Conservation (phyloP, 2,888 invertebrate species). For the Acanthopleura granulata region DNA sequence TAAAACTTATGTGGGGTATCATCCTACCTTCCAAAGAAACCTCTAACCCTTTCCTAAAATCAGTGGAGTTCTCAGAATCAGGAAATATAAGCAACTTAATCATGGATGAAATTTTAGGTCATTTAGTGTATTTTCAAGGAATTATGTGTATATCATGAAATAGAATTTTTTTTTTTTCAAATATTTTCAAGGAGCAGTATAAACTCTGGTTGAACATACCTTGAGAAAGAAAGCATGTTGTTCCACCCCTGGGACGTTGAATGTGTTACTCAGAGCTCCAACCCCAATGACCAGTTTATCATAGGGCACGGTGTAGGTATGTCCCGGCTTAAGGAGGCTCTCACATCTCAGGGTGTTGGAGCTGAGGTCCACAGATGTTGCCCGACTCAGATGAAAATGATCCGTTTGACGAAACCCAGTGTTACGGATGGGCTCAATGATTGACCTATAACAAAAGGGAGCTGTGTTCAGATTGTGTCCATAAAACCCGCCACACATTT, state of each 20-base stretch:
- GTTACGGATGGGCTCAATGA: constrained; percentile 70
- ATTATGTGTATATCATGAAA: too few species aligned
- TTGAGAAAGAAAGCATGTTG: constrained; percentile 70
- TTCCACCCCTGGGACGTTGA: constrained; percentile 69
- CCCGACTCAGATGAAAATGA: constrained; percentile 67
- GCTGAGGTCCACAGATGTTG: constrained; percentile 55
- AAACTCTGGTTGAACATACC: constrained; percentile 46
- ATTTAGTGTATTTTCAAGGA: too few species aligned
- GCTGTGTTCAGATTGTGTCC: too few species aligned
- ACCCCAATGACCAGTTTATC: constrained; percentile 70
- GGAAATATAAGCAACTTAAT: too few species aligned
- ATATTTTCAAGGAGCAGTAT: too few species aligned
- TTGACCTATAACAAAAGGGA: constrained; percentile 62
- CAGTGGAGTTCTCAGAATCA: too few species aligned
- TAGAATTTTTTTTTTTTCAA: too few species aligned
- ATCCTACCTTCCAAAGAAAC: too few species aligned
- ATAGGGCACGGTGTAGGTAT: constrained; percentile 60
- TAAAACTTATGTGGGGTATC: too few species aligned
- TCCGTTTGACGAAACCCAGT: constrained; percentile 63
- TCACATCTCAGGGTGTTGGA: constrained; percentile 54
- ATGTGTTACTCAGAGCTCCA: constrained; percentile 70
- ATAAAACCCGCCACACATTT: too few species aligned
- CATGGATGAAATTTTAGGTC: too few species aligned
- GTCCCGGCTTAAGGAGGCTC: constrained; percentile 55
- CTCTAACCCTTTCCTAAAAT: too few species aligned